Percentiles rank a stretch among this genome's conserved stretches.
Conservation (phyloP, 2,113 vertebrate species). For the Labrus mixtus region DNA sequence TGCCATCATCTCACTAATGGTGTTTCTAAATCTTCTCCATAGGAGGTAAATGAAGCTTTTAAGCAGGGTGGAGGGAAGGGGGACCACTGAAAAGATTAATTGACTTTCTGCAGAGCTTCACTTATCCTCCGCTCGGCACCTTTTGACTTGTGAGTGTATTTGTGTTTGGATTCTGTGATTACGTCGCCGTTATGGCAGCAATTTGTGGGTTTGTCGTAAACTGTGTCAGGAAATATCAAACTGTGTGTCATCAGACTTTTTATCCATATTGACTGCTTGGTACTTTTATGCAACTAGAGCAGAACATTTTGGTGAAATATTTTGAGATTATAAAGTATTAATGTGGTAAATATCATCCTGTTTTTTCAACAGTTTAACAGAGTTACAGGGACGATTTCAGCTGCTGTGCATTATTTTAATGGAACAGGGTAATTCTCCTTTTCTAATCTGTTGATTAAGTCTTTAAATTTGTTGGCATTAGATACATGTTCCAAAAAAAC, state of each 20-base stretch:
- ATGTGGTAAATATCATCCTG: constrained; percentile 1
- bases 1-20: constrained; percentile 93
- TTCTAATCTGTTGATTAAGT: too few species aligned
- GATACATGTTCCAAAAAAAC: too few species aligned
- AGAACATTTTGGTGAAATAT: constrained; percentile 30
- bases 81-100: constrained; percentile 90
- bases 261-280: constrained; percentile 28
- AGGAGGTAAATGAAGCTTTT: constrained; percentile 98
- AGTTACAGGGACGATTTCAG: too few species aligned
- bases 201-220: constrained; percentile 60
- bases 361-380: not conserved
- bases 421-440: too few species aligned
- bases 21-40: constrained; percentile 95
- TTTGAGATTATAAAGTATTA: constrained; percentile 26
- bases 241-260: constrained; percentile 59
- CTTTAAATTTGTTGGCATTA: too few species aligned
- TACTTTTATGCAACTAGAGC: constrained; percentile 43
- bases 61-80: constrained; percentile 84
- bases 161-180: constrained; percentile 74
- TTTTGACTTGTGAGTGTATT: constrained; percentile 76
- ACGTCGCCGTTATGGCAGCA: constrained; percentile 64
- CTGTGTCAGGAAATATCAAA: constrained; percentile 66
- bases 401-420: too few species aligned
- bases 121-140: constrained; percentile 75
- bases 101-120: constrained; percentile 82